Percentiles rank a stretch among this genome's conserved stretches.
phyloP scores from a whole-genome alignment of 2,888 invertebrate species.

The Hololepta plana region DNA sequence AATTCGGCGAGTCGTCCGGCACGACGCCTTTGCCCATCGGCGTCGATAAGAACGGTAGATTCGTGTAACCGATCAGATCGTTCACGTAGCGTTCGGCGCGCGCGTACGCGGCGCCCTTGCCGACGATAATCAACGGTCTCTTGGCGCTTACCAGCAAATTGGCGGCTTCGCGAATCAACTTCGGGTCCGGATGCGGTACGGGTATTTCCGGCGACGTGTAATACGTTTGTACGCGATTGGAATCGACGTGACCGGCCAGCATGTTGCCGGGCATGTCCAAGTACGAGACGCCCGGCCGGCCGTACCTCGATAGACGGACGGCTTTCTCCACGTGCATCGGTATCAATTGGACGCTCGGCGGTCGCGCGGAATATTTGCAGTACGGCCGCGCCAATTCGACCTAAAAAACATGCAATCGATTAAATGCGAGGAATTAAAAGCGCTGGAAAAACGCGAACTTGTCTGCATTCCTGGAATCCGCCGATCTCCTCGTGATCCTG shows the following conservation, averaged over 20 bases:
- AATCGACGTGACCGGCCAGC: conserved; percentile 26
- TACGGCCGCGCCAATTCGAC: conserved; percentile 73
- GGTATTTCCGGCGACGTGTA: conserved; percentile 43
- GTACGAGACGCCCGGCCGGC: conserved; percentile 80
- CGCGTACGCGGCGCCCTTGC: conserved; percentile 53
- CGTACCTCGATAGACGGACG: conserved; percentile 61
- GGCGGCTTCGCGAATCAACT: conserved; percentile 50
- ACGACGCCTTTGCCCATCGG: conserved; percentile 89
- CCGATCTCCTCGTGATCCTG: conserved; percentile 89
- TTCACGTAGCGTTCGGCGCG: conserved; percentile 55
- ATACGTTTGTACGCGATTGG: conserved; percentile 28
- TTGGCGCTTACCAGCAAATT: conserved; percentile 48
- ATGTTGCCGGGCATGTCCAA: conserved; percentile 84
- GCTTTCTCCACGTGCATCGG: conserved; percentile 88
- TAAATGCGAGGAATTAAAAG: conserved; percentile 4
- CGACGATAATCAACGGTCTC: conserved; percentile 76
- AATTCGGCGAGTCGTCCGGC: conserved; percentile 45
- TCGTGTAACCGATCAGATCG: conserved; percentile 48
- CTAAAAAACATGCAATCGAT: conserved; percentile 17
- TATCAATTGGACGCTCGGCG: conserved; percentile 63
- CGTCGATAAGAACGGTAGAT: conserved; percentile 80
- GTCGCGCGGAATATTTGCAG: conserved; percentile 82
- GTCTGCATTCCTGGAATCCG: conserved; percentile 89
- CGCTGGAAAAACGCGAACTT: conserved; percentile 32
- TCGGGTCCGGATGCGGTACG: conserved; percentile 48